A percentile compares a stretch with the other conserved stretches of the same genome.
phyloP scores from a whole-genome alignment of 1,140 invertebrate genomes.

The Diachasmimorpha longicaudata region DNA sequence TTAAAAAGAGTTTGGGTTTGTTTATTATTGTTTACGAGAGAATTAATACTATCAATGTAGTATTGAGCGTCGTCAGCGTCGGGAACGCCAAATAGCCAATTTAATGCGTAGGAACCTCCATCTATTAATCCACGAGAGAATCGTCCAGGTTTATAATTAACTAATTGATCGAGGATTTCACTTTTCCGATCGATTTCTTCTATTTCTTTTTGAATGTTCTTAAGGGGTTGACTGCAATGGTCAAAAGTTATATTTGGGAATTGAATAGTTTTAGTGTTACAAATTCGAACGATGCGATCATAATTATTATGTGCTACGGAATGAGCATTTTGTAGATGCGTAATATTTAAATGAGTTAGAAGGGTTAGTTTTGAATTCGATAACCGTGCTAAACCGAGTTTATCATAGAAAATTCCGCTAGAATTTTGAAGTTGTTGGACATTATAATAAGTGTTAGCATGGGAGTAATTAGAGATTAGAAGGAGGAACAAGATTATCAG shows the following conservation, averaged over 20 bases:
- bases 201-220: constrained; percentile 11
- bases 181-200: constrained; percentile 25
- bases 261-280: neutral
- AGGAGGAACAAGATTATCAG: neutral
- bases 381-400: constrained; percentile 23
- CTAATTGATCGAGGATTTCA: constrained; percentile 26
- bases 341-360: constrained; percentile 31
- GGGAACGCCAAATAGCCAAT: constrained; percentile 47
- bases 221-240: constrained; percentile 21
- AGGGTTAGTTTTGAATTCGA: constrained; percentile 27
- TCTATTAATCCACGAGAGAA: constrained; percentile 37
- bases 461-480: neutral
- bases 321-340: constrained; percentile 14
- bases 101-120: constrained; percentile 40
- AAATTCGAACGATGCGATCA: neutral
- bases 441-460: neutral
- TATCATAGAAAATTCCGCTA: constrained; percentile 30
- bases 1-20: constrained; percentile 32
- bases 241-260: neutral
- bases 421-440: constrained; percentile 3
- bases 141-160: constrained; percentile 20
- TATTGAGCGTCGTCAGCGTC: constrained; percentile 41
- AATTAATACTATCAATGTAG: constrained; percentile 37
- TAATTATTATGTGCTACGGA: neutral
- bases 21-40: constrained; percentile 30